phyloP scores from a whole-genome alignment of 2,888 invertebrate genomes.

The Orchestes rusci region DNA sequence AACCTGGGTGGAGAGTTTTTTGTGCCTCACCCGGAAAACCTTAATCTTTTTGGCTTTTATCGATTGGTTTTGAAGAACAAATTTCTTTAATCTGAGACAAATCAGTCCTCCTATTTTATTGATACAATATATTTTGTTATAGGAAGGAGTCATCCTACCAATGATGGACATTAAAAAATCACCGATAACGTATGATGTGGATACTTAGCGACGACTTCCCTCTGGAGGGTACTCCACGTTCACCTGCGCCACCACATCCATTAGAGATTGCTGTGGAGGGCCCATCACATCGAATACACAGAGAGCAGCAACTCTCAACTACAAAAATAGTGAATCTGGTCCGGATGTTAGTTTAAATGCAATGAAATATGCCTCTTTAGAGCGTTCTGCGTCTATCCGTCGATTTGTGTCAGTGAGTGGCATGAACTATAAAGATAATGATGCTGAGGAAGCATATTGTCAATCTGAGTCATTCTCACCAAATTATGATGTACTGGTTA shows the following conservation, averaged over 20 bases:
- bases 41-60: too few relatives aligned
- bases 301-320: conserved; percentile 37
- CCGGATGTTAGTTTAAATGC: conserved; percentile 12
- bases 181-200: conserved; percentile 52
- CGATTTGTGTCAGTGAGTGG: conserved; percentile 16
- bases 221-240: conserved; percentile 39
- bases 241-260: conserved; percentile 40
- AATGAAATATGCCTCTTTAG: conserved; percentile 14
- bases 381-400: conserved; percentile 18
- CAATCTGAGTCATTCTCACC: conserved; percentile 12
- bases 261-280: conserved; percentile 43
- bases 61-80: too few relatives aligned
- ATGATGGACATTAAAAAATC: conserved; percentile 62
- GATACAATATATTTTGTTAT: conserved; percentile 28
- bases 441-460: conserved; percentile 11
- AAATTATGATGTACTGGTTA: conserved; percentile 17
- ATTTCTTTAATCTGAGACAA: too few relatives aligned
- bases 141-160: conserved; percentile 57
- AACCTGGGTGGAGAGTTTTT: too few relatives aligned
- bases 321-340: conserved; percentile 29
- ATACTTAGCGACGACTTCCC: conserved; percentile 47
- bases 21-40: too few relatives aligned
- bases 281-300: conserved; percentile 37
- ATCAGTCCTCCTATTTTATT: too few relatives aligned
- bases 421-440: conserved; percentile 17